Conservation (phyloP, 2,888 invertebrate genomes). For the Rhabditophanes sp. region DNA sequence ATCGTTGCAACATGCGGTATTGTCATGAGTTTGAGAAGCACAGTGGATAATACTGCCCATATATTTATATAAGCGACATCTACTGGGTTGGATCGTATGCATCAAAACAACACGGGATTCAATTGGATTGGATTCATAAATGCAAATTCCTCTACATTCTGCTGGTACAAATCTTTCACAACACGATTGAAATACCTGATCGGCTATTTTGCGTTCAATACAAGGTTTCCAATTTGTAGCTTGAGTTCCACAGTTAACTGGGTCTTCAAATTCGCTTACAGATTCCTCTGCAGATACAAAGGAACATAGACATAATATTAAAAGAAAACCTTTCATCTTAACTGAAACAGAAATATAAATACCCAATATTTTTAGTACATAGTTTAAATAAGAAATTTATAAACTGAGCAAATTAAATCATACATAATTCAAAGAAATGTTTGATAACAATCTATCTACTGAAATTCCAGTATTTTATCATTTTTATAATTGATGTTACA, state of each 20-base stretch:
- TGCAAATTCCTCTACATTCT: constrained; percentile 40
- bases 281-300: too few relatives aligned
- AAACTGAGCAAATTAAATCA: too few relatives aligned
- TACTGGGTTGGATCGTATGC: constrained; percentile 41
- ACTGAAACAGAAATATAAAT: too few relatives aligned
- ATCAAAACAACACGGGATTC: constrained; percentile 40
- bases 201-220: constrained; percentile 40
- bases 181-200: constrained; percentile 40
- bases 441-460: too few relatives aligned
- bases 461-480: too few relatives aligned
- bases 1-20: constrained; percentile 32
- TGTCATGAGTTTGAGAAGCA: constrained; percentile 42
- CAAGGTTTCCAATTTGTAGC: constrained; percentile 41
- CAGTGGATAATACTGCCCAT: constrained; percentile 38
- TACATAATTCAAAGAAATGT: too few relatives aligned
- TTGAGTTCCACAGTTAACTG: constrained; percentile 37
- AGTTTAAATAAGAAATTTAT: too few relatives aligned
- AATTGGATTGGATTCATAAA: constrained; percentile 41
- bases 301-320: too few relatives aligned
- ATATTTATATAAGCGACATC: constrained; percentile 42
- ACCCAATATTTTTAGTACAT: too few relatives aligned
- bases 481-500: too few relatives aligned
- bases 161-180: constrained; percentile 41
- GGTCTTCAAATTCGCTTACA: too few relatives aligned
- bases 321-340: too few relatives aligned